Evolutionary conservation across 2,797 vertebrate genomes (phyloP).

Genomic region (Ctenosaura bakeri): DNA sequence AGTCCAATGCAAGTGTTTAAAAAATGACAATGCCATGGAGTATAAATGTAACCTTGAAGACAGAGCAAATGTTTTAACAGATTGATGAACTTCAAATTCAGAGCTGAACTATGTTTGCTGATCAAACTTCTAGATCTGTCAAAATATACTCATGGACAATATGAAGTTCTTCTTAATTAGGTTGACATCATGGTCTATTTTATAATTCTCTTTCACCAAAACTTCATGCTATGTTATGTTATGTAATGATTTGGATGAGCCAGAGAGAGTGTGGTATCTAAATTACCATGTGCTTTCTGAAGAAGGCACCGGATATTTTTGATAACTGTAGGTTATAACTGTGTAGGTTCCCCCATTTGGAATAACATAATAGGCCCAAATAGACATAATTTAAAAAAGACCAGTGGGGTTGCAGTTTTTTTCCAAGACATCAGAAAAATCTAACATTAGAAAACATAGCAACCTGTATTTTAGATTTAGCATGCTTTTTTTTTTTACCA

Average conservation of each 20-base stretch:
- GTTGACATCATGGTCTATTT: too few relatives aligned
- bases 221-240: too few relatives aligned
- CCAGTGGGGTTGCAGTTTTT: not conserved
- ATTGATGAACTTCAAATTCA: too few relatives aligned
- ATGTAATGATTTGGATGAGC: not conserved
- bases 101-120: too few relatives aligned
- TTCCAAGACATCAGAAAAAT: not conserved
- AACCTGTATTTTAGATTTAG: not conserved
- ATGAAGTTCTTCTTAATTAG: too few relatives aligned
- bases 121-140: too few relatives aligned
- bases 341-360: not conserved
- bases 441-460: not conserved
- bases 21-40: not conserved
- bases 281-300: not conserved
- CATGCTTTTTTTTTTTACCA: not conserved
- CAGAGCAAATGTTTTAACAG: too few relatives aligned
- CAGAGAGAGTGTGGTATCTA: not conserved
- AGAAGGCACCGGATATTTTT: not conserved
- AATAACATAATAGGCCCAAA: not conserved
- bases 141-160: too few relatives aligned
- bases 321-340: not conserved
- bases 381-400: not conserved
- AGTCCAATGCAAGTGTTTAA: not conserved
- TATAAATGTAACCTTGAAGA: not conserved
- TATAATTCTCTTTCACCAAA: too few relatives aligned